Conservation (phyloP, 2,888 invertebrate genomes). For the Eupithecia exiguata region DNA sequence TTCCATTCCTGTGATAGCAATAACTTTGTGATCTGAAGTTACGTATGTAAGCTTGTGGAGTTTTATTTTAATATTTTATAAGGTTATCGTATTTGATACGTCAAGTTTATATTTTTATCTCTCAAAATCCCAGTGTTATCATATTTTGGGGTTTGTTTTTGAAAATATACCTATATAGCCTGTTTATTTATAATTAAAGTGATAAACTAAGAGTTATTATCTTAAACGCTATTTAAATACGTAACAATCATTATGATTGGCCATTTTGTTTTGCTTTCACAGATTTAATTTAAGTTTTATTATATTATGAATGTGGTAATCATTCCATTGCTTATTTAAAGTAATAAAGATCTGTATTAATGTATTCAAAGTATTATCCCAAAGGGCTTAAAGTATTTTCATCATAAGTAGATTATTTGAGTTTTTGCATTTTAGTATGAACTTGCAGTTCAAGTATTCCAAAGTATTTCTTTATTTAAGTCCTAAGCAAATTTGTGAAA, state of each 20-base stretch:
- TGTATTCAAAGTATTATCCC: constrained; percentile 1
- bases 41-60: constrained; percentile 2
- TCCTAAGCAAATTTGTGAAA: neutral
- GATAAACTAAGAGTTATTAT: neutral
- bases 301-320: neutral
- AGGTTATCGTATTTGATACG: constrained; percentile 38
- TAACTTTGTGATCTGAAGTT: constrained; percentile 40
- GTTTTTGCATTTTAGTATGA: neutral
- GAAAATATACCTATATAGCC: constrained; percentile 17
- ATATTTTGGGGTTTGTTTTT: constrained; percentile 26
- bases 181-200: constrained; percentile 33
- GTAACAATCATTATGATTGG: neutral
- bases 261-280: neutral
- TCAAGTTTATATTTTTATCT: constrained; percentile 26
- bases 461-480: neutral
- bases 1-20: constrained; percentile 44
- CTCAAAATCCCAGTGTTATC: constrained; percentile 26
- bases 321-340: constrained; percentile 1
- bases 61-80: constrained; percentile 26
- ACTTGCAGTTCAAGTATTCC: neutral
- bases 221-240: neutral
- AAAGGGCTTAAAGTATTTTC: neutral
- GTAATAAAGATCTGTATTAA: constrained; percentile 9
- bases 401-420: neutral
- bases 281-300: neutral